Base-by-base conservation (phyloP, 2,888 invertebrate genomes). In the Endotricha flammealis region DNA sequence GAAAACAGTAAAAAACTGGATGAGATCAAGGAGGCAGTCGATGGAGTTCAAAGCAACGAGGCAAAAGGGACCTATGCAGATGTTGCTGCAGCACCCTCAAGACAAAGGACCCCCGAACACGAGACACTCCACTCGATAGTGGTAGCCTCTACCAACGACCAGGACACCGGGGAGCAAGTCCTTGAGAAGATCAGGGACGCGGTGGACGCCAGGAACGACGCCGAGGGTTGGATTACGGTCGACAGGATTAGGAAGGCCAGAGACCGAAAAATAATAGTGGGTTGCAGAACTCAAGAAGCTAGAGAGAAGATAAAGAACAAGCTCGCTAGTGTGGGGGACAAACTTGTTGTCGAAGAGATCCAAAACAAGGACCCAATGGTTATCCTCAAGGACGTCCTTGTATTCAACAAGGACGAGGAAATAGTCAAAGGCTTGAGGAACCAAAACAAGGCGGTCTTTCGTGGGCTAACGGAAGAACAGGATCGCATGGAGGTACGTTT, bases 91-190 rank as follows among this genome's bases (percentile, higher is more conserved):
- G 20, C 20, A 17, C 20, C 20, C 4, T 6, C 4, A 7, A 4
- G 5, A 7, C 20, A 6, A 4, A 7, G n/a, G 12, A 22, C 8
- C 12, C 22, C 4, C 3, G n/a, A n/a, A n/a, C n/a, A n/a, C n/a
- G 1, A 13, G 9, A 3, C 24, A 7, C 25, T 40, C 2, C 39
- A 39, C 29, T 36, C 39, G 2, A 2, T 39, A 4, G 29, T 39
- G 8, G 14, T 39, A 1, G 11, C 31, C 8, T 30, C 39, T 6
- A 31, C 2, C 1, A 20, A 39, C 13, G 33, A 40, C 3, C 12
- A 7, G 6, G 31, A 41, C 2, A 41, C 33, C 1, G 32, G 37
- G 1, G 41, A 41, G 3, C 16, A 38, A 2, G 37, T 41, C 1
- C n/a, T 36, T 5, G 11, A 29, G 1, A 20, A 28, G n/a, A n/a